Evolutionary conservation across 2,113 vertebrate species (phyloP).

Genomic region (Cygnus buccinator): DNA sequence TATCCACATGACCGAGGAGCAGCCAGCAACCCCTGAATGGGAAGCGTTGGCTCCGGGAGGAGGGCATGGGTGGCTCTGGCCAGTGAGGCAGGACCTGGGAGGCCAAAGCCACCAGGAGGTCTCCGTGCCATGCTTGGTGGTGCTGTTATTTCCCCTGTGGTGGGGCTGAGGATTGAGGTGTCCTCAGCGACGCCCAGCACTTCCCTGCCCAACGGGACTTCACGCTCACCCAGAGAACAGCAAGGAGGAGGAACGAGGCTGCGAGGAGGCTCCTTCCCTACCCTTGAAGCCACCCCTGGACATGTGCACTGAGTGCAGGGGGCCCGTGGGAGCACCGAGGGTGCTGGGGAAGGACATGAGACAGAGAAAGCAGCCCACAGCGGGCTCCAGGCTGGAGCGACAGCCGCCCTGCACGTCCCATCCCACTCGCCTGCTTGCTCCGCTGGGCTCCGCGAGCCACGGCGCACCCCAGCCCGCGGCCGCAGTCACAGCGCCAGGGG

Average conservation of each 20-base stretch:
- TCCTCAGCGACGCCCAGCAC: fast-evolving
- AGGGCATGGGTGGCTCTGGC: neutral
- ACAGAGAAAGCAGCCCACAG: neutral
- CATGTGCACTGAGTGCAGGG: neutral
- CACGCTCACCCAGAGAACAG: neutral
- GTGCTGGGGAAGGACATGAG: neutral
- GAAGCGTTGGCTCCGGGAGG: neutral
- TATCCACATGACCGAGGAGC: slow-evolving; percentile 40
- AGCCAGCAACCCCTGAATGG: neutral
- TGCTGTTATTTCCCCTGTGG: neutral
- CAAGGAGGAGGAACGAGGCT: neutral
- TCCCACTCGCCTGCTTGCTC: neutral
- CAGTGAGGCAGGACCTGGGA: neutral
- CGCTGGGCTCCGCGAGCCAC: fast-evolving
- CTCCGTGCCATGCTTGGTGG: neutral
- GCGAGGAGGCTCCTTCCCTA: neutral
- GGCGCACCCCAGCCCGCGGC: fast-evolving
- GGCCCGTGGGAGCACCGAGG: neutral
- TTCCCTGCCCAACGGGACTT: neutral
- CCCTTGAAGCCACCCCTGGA: neutral
- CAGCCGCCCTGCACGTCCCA: fast-evolving
- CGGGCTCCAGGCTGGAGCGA: neutral
- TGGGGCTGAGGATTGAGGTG: fast-evolving
- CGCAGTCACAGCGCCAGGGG: fast-evolving
- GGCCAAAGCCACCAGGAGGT: neutral